These are phyloP conservation scores for Prinia subflava DNA, from an alignment of 2,113 vertebrate genomes.

Conservation along the genomic window DNA sequence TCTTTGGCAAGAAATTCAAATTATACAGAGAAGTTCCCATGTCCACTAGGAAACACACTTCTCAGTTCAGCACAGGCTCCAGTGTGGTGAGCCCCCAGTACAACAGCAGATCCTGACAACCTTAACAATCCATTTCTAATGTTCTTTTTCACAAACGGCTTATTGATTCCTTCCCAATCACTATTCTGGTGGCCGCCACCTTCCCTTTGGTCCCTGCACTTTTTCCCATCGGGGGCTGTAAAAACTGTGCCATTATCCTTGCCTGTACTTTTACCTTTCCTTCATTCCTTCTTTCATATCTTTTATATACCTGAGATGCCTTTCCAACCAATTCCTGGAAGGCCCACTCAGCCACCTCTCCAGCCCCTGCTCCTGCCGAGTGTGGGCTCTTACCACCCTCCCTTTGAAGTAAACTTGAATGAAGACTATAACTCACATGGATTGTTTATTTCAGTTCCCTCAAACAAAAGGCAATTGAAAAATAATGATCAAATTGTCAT, in stretches of 20 bases:
- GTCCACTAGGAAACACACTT: not conserved
- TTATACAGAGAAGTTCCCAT: not conserved
- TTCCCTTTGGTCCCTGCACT: not conserved
- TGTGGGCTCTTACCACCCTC: not conserved
- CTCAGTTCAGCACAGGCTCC: not conserved
- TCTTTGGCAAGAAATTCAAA: not conserved
- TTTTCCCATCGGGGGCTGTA: not conserved
- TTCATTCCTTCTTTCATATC: not conserved
- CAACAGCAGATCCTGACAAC: not conserved
- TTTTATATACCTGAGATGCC: not conserved
- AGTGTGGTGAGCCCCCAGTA: not conserved
- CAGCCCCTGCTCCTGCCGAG: not conserved
- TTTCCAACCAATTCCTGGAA: not conserved
- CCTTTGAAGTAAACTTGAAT: not conserved
- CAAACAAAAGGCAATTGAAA: not conserved
- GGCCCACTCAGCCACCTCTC: not conserved
- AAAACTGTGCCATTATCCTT: not conserved
- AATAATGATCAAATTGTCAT: not conserved
- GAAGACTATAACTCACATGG: not conserved
- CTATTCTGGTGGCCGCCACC: not conserved
- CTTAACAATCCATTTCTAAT: not conserved
- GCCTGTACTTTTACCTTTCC: not conserved
- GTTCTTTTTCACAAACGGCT: not conserved
- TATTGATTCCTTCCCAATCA: too few species aligned
- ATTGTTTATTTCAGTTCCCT: not conserved